phyloP scores from a whole-genome alignment of 2,113 vertebrate species.

The Anarrhichthys ocellatus region DNA sequence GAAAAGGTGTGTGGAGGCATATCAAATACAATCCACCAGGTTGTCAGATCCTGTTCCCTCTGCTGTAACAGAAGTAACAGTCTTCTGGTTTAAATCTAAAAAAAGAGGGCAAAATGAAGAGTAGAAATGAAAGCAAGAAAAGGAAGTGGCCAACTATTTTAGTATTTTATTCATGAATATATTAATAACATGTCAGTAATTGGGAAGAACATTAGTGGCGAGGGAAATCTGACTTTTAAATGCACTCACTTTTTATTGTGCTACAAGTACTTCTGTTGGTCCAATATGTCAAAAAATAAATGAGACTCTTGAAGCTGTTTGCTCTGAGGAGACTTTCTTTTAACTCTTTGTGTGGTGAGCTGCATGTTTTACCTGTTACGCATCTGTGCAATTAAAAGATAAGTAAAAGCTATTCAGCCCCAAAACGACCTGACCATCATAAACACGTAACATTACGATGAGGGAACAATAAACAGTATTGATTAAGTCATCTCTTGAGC shows the following conservation, averaged over 20 bases:
- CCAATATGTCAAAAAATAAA: background rate
- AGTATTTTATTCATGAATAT: background rate
- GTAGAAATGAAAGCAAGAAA: background rate
- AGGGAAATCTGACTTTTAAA: background rate
- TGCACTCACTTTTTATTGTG: background rate
- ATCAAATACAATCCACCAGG: slow-evolving; percentile 65
- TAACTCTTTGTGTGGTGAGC: background rate
- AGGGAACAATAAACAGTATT: slow-evolving; percentile 45
- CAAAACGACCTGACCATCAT: background rate
- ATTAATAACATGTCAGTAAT: background rate
- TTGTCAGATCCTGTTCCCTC: slow-evolving; percentile 49
- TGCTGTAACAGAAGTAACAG: slow-evolving; percentile 57
- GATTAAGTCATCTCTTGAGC: slow-evolving; percentile 40
- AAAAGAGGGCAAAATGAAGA: slow-evolving; percentile 6
- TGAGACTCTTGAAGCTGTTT: background rate
- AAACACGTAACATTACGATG: slow-evolving; percentile 40
- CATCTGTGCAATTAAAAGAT: background rate
- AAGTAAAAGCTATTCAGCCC: slow-evolving; percentile 13
- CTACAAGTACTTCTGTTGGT: background rate
- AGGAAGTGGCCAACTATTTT: background rate
- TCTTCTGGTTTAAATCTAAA: slow-evolving; percentile 38
- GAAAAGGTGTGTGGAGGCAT: slow-evolving; percentile 61
- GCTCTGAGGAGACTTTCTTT: background rate
- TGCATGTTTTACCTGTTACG: slow-evolving; percentile 14
- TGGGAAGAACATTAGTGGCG: background rate